Conservation (phyloP, 1,140 invertebrate genomes). For the Eriosoma lanigerum region DNA sequence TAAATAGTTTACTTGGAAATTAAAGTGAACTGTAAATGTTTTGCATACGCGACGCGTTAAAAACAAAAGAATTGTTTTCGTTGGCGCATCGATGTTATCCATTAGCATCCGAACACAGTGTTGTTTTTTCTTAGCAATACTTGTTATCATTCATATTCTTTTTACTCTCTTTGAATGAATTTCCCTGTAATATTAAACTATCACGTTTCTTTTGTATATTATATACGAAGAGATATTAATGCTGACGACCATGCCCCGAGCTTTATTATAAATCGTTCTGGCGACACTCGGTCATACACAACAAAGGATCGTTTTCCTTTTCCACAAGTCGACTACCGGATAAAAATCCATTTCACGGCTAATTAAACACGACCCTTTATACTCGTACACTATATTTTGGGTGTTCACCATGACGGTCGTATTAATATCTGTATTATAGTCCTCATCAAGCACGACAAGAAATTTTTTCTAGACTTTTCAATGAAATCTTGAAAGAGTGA, state of each 20-base stretch:
- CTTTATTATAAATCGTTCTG: conserved; percentile 39
- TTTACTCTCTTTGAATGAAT: not conserved
- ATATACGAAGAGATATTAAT: not conserved
- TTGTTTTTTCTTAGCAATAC: not conserved
- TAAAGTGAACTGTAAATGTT: too few relatives aligned
- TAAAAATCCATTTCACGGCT: conserved; percentile 47
- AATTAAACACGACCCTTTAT: conserved; percentile 37
- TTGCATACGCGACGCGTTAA: too few relatives aligned
- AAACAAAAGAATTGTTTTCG: not conserved
- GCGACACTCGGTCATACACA: conserved; percentile 1
- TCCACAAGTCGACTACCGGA: not conserved
- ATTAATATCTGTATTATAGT: too few relatives aligned
- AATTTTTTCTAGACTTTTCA: too few relatives aligned
- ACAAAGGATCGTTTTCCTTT: conserved; percentile 16
- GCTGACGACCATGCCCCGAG: not conserved
- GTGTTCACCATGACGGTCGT: not conserved
- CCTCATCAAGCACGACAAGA: not conserved
- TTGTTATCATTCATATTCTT: not conserved
- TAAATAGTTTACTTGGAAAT: too few relatives aligned
- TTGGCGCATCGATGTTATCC: not conserved
- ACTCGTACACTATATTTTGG: not conserved
- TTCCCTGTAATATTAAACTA: not conserved
- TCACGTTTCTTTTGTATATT: conserved; percentile 10
- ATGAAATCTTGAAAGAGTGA: too few relatives aligned
- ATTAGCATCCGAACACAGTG: not conserved